Base-by-base conservation (phyloP, 64 coral and sea anemone species). In the Montipora efflorescens region DNA sequence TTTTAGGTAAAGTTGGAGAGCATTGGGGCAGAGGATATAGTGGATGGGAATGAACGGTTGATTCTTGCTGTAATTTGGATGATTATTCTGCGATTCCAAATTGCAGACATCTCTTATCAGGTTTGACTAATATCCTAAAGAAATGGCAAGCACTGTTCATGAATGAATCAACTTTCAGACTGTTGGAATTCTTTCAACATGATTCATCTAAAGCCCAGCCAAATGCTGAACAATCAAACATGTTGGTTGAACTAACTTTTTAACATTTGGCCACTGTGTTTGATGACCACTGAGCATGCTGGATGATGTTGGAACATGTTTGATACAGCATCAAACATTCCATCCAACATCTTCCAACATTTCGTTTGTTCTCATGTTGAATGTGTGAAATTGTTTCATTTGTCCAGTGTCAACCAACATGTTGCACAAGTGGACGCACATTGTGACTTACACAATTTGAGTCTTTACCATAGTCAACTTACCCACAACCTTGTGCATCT, bases 61-160 rank as follows among this genome's bases (percentile, higher is more conserved):
- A 99, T 99, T 79, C 48, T 99, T 25, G 97, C 95, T 75, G 86
- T 99, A 15, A 77, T 99, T 22, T 99, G 97, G 97, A 94, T 96
- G 89, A 99, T 99, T 67, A 99, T 99, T 8, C 72, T 99, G 0
- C 83, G 97, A 55, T 99, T 99, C 47, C 95, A 96, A 48, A 99
- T 98, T 66, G 91, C 97, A 80, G 94, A 96, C 48, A 98, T 98
- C 76, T 98, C 97, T 28, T 94, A 95, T 51, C 68, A 98, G 91
- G 97, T 97, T 82, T 11, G 6, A 5, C 1, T 57, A 8, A 57
- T 57, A 57, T 57, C 53, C 11, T 8, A 6, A 57, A 57, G 53
- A 8, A 57, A 3, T 74, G 23, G 22, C 5, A 70, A 19, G 13
- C 18, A 21, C 67, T 70, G 14, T 53, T 7, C 3, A 79, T 8